phyloP scores from a whole-genome alignment of 2,113 vertebrate genomes.

The Triplophysa rosa region DNA sequence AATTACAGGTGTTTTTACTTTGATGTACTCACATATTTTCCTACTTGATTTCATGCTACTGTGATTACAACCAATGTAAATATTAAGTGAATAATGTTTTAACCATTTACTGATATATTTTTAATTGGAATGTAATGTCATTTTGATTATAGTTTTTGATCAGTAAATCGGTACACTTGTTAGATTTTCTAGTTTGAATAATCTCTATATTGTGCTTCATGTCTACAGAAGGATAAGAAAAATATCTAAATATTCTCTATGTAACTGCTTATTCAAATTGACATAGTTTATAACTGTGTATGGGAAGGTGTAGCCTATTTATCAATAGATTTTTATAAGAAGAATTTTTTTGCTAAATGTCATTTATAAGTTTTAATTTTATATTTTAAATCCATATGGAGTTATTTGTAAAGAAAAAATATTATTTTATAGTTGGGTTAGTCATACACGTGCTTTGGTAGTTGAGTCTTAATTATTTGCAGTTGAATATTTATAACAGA shows the following conservation, averaged over 20 bases:
- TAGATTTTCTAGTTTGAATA: slow-evolving; percentile 99
- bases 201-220: slow-evolving; percentile 96
- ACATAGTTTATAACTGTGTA: slow-evolving; percentile 99
- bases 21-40: slow-evolving; percentile 99
- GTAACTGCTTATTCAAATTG: slow-evolving; percentile 98
- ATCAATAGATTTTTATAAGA: slow-evolving; percentile 99
- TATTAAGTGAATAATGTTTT: slow-evolving; percentile 99
- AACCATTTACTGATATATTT: slow-evolving; percentile 99
- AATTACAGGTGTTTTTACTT: slow-evolving; percentile 90
- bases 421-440: slow-evolving; percentile 99
- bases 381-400: slow-evolving; percentile 96
- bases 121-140: slow-evolving; percentile 99
- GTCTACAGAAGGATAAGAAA: slow-evolving; percentile 96
- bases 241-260: slow-evolving; percentile 87
- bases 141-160: slow-evolving; percentile 98
- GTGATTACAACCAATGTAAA: slow-evolving; percentile 99
- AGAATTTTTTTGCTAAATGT: slow-evolving; percentile 96
- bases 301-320: slow-evolving; percentile 96
- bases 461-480: slow-evolving; percentile 97
- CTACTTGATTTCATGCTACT: slow-evolving; percentile 99
- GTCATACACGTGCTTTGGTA: slow-evolving; percentile 98
- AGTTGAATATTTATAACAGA: slow-evolving; percentile 99
- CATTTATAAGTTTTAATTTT: slow-evolving; percentile 99
- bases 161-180: slow-evolving; percentile 97
- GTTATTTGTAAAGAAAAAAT: slow-evolving; percentile 87